Evolutionary conservation across 2,888 invertebrate genomes (phyloP).

Genomic region (Trissolcus brochymenae): DNA sequence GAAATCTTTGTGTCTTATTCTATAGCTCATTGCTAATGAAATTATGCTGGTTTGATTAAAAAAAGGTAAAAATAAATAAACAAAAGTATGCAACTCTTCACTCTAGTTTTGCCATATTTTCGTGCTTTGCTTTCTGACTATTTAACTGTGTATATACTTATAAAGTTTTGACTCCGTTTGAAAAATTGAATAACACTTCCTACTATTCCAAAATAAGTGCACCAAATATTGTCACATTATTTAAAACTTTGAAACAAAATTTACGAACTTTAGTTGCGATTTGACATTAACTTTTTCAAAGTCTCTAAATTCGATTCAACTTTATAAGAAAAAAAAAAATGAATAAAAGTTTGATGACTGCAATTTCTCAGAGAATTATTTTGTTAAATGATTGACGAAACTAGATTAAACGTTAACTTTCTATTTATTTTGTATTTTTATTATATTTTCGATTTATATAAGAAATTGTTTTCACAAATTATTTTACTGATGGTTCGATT

Average conservation of each 20-base stretch:
- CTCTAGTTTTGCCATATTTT: too few relatives aligned
- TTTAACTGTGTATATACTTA: too few relatives aligned
- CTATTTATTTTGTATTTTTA: neutral
- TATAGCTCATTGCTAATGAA: too few relatives aligned
- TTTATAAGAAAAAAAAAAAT: conserved; percentile 27
- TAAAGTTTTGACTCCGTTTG: neutral
- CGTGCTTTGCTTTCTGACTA: too few relatives aligned
- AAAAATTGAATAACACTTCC: neutral
- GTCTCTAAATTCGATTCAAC: conserved; percentile 31
- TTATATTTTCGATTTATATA: too few relatives aligned
- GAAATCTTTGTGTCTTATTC: too few relatives aligned
- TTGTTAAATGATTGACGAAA: conserved; percentile 29
- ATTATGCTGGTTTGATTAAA: too few relatives aligned
- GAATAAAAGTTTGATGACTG: conserved; percentile 21
- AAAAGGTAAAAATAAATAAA: too few relatives aligned
- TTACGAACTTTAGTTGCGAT: conserved; percentile 38
- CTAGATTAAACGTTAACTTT: conserved; percentile 6
- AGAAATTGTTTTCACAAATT: neutral
- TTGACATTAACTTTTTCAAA: conserved; percentile 39
- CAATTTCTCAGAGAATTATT: conserved; percentile 10
- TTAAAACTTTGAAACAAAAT: conserved; percentile 35
- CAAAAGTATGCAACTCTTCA: too few relatives aligned
- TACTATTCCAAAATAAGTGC: conserved; percentile 15
- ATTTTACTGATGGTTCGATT: neutral
- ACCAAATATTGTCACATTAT: conserved; percentile 35